Evolutionary conservation across 2,888 invertebrate genomes (phyloP), one percentile per base, ranked within the genome.

Genomic region (Troides helena): DNA sequence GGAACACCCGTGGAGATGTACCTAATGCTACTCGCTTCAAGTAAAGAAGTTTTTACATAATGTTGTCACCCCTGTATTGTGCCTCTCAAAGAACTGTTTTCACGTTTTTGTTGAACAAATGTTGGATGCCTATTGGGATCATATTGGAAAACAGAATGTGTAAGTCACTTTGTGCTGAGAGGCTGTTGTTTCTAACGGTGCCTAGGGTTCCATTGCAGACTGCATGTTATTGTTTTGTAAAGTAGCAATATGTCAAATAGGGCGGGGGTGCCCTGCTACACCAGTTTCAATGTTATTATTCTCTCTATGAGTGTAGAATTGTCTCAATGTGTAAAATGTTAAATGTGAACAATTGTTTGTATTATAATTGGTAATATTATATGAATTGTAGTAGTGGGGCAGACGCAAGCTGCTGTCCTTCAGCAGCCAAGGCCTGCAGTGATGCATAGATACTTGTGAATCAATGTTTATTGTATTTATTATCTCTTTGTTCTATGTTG

Each of bases 381-480:
- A 60, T 64, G 46, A 25, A 62, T 23, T 10, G 46, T 23, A 0
- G n/a, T 23, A n/a, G 25, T n/a, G 50, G 78, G 76, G 78, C 72
- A 65, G 65, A 68, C 62, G 70, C 72, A 74, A 74, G 74, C 68
- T 65, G 76, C 71, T 75, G 74, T 77, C 79, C 77, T 14, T 46
- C 46, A 77, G 72, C 60, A 59, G 63, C 70, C 62, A 71, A 64
- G 70, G 71, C 71, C 72, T 70, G 71, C 80, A 74, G 77, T 78
- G 75, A 79, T 77, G 79, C 81, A 77, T 64, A 69, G 81, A 78
- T 84, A 81, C 81, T 83, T 83, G 85, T 86, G 85, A 87, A 89
- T 88, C 86, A 84, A 87, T 88, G 90, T 87, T 89, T 85, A 87
- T 87, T 88, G 88, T 89, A 89, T 89, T 87, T 86, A 87, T 89